Percentiles rank a stretch among this genome's conserved stretches.
Conservation (phyloP, 2,888 invertebrate genomes). For the Hydroisotoma schaefferi region DNA sequence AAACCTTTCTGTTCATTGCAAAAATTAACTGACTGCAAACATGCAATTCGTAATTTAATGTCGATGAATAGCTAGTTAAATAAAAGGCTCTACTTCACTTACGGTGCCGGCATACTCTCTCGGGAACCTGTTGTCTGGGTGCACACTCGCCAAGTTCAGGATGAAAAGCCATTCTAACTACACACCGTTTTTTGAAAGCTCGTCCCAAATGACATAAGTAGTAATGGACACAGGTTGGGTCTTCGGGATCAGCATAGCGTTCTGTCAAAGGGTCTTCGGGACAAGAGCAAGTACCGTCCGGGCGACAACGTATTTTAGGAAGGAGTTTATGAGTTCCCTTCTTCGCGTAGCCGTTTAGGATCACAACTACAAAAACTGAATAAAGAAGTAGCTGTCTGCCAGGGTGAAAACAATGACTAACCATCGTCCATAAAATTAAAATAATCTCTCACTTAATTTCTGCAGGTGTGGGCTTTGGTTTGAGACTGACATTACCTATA, state of each 20-base stretch:
- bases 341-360: too few species aligned
- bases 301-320: constrained; percentile 13
- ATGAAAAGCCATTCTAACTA: constrained; percentile 32
- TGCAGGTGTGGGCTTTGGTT: too few species aligned
- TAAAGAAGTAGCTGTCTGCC: too few species aligned
- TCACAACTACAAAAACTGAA: too few species aligned
- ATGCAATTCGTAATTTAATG: background rate
- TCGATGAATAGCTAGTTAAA: background rate
- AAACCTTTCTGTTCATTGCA: background rate
- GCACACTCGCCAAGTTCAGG: constrained; percentile 29
- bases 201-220: constrained; percentile 38
- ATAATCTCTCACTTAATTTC: too few species aligned
- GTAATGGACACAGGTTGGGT: constrained; percentile 26
- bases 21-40: constrained; percentile 3
- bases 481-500: too few species aligned
- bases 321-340: too few species aligned
- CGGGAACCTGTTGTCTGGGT: constrained; percentile 17
- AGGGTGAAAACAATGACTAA: too few species aligned
- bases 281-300: constrained; percentile 25
- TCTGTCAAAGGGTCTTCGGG: constrained; percentile 37
- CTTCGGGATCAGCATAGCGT: constrained; percentile 25
- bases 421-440: too few species aligned
- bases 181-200: constrained; percentile 30
- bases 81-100: background rate
- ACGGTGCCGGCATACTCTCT: constrained; percentile 19